Evolutionary conservation across 2,797 vertebrate species (phyloP).

Genomic region (Trachurus trachurus): DNA sequence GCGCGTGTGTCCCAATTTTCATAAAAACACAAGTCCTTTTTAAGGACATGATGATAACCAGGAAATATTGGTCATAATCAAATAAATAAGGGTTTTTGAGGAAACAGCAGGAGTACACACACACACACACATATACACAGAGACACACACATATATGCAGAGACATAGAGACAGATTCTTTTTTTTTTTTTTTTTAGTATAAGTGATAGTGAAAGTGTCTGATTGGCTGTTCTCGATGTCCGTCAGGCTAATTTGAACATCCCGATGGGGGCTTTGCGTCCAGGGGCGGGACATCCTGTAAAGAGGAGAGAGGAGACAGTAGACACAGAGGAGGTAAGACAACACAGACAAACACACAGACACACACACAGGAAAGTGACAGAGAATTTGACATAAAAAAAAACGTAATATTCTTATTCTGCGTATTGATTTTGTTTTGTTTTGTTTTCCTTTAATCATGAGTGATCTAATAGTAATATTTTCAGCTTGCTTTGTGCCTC

Average conservation of each 20-base stretch:
- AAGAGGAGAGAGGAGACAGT: conserved; percentile 93
- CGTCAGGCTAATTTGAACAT: conserved; percentile 98
- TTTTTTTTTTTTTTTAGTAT: conserved; percentile 19
- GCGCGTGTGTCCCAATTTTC: conserved; percentile 62
- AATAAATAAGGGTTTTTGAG: conserved; percentile 57
- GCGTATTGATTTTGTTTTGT: too few species aligned
- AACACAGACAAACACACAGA: neutral
- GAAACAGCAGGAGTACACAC: conserved; percentile 37
- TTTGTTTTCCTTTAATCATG: neutral
- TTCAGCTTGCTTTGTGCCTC: neutral
- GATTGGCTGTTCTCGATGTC: conserved; percentile 70
- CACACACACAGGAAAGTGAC: neutral
- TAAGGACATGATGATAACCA: conserved; percentile 45
- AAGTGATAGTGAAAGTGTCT: conserved; percentile 46
- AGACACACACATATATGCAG: neutral
- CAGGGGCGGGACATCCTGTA: conserved; percentile 95
- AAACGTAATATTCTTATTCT: neutral
- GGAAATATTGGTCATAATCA: conserved; percentile 63
- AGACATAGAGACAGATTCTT: conserved; percentile 19
- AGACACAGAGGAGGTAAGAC: conserved; percentile 92
- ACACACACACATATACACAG: conserved; percentile 25
- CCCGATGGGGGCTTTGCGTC: conserved; percentile 98
- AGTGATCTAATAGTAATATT: neutral
- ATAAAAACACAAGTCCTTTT: conserved; percentile 66
- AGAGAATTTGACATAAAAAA: neutral